Evolutionary conservation across 1,140 invertebrate genomes (phyloP).

Genomic region (Stenopsyche tienmushanensis): DNA sequence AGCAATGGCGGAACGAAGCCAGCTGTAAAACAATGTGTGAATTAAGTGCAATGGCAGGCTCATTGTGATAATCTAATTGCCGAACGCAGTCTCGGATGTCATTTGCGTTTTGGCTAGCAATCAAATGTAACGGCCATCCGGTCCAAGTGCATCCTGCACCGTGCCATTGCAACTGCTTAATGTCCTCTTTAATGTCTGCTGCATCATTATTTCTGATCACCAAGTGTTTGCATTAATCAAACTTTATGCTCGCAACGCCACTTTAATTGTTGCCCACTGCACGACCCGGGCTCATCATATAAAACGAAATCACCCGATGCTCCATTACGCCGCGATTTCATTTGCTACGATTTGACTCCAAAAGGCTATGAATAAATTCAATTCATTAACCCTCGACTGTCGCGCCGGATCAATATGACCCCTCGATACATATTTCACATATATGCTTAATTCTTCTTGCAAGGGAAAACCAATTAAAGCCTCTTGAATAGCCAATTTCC

Average conservation of each 20-base stretch:
- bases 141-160: conserved; percentile 23
- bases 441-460: no score
- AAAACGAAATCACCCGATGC: no score
- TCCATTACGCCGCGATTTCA: no score
- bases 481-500: no score
- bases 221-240: conserved; percentile 34
- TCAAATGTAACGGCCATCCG: conserved; percentile 32
- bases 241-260: conserved; percentile 29
- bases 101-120: conserved; percentile 38
- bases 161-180: conserved; percentile 36
- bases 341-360: no score
- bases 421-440: no score
- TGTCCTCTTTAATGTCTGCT: conserved; percentile 35
- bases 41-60: background rate
- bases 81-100: conserved; percentile 30
- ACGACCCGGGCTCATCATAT: no score
- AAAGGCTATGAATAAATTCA: no score
- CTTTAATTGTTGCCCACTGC: conserved; percentile 24
- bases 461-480: no score
- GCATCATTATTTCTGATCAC: conserved; percentile 34
- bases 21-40: background rate
- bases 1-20: background rate
- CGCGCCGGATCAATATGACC: no score
- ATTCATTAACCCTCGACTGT: no score
- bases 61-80: conserved; percentile 28